Evolutionary conservation across 2,888 invertebrate species (phyloP).

Genomic region (Patella depressa): DNA sequence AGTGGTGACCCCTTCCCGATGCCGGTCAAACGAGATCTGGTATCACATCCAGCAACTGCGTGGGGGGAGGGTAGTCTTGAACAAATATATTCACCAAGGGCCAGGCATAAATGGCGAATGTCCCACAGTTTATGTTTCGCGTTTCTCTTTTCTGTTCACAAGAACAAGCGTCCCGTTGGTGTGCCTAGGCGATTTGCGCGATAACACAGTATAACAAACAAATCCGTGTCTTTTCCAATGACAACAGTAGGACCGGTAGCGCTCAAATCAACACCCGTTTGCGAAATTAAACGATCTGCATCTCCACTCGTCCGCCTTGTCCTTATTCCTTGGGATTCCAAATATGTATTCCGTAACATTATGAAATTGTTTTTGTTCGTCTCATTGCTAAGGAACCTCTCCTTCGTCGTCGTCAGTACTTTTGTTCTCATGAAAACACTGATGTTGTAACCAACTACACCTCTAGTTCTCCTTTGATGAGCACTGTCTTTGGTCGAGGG

Average conservation of each 20-base stretch:
- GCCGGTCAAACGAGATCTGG: constrained; percentile 36
- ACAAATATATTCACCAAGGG: constrained; percentile 23
- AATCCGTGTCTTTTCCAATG: constrained; percentile 40
- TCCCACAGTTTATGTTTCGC: background rate
- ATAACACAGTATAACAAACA: constrained; percentile 34
- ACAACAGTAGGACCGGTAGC: constrained; percentile 14
- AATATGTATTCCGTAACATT: constrained; percentile 26
- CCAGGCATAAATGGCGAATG: background rate
- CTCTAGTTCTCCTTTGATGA: constrained; percentile 28
- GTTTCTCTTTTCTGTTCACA: constrained; percentile 17
- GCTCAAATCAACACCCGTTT: constrained; percentile 36
- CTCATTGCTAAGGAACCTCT: constrained; percentile 42
- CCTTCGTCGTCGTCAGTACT: constrained; percentile 39
- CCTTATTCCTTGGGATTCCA: constrained; percentile 23
- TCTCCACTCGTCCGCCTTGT: constrained; percentile 42
- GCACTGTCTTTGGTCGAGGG: constrained; percentile 35
- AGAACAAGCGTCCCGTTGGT: constrained; percentile 12
- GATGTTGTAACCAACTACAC: constrained; percentile 30
- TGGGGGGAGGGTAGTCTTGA: constrained; percentile 27
- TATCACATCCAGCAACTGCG: constrained; percentile 34
- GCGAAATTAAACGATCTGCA: constrained; percentile 50
- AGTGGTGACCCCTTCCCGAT: constrained; percentile 25
- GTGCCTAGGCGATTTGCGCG: constrained; percentile 6
- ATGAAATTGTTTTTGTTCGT: constrained; percentile 50
- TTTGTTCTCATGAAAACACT: constrained; percentile 35